These are phyloP conservation scores for Rhabdomys dilectus DNA, from an alignment of 2,113 vertebrate genomes.

Conservation along the genomic window DNA sequence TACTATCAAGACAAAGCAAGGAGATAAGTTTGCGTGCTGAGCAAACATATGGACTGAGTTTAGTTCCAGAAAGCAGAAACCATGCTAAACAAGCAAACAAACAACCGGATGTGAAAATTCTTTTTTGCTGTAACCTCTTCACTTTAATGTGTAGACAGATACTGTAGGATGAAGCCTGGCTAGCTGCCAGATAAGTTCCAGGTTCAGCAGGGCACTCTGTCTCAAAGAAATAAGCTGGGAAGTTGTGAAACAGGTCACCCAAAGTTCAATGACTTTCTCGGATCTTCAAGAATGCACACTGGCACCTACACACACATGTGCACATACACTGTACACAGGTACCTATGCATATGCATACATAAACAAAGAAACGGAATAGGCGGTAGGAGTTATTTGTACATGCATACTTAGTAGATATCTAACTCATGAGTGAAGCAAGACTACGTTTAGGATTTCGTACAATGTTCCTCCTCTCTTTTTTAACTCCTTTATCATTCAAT, in stretches of 20 bases:
- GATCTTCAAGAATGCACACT: neutral
- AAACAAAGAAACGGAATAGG: neutral
- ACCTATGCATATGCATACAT: neutral
- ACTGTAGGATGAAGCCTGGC: too few relatives aligned
- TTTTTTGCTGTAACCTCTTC: neutral
- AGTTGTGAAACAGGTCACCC: neutral
- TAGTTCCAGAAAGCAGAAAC: neutral
- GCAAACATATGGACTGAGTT: too few relatives aligned
- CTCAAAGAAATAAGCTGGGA: neutral
- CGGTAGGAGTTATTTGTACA: neutral
- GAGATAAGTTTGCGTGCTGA: neutral
- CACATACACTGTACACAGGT: neutral
- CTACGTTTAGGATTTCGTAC: neutral
- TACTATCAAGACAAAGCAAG: slow-evolving; percentile 18
- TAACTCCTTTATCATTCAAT: neutral
- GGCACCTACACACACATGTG: neutral
- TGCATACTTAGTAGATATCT: neutral
- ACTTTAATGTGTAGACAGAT: neutral
- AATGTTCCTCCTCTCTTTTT: neutral
- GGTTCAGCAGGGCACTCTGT: neutral
- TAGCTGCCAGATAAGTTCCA: neutral
- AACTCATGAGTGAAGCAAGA: neutral
- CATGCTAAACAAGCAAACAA: neutral
- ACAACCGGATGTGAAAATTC: too few relatives aligned
- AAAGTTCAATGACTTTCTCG: neutral